A percentile compares a stretch with the other conserved stretches of the same genome.
Evolutionary conservation across 2,113 vertebrate species (phyloP).

Genomic region (Megaceryle torquata): DNA sequence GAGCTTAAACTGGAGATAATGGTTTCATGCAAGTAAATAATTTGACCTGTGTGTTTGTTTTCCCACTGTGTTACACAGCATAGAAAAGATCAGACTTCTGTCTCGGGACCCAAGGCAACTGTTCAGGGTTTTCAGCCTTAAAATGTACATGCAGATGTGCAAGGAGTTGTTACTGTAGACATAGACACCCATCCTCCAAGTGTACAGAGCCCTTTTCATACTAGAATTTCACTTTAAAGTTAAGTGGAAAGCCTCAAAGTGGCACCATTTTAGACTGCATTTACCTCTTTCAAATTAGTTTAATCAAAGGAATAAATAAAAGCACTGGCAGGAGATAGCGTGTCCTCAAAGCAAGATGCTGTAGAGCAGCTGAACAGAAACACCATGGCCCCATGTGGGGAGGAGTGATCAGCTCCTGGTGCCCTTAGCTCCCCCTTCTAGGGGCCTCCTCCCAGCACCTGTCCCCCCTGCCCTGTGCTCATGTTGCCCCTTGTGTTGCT

Average conservation of each 20-base stretch:
- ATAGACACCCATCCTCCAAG: not conserved
- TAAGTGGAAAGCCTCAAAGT: not conserved
- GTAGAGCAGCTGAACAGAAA: not conserved
- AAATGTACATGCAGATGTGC: not conserved
- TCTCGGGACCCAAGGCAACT: not conserved
- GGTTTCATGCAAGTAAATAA: not conserved
- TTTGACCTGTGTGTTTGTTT: not conserved
- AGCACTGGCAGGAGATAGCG: not conserved
- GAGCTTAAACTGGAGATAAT: not conserved
- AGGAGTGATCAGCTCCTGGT: not conserved
- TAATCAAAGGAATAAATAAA: not conserved
- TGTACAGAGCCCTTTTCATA: not conserved
- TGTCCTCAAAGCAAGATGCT: not conserved
- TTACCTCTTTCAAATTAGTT: not conserved
- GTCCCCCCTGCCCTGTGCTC: not conserved
- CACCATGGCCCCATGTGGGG: accelerated
- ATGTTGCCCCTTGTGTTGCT: accelerated
- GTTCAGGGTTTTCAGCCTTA: not conserved
- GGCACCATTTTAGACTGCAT: not conserved
- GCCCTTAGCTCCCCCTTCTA: not conserved
- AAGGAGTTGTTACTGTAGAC: not conserved
- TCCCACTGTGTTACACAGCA: not conserved
- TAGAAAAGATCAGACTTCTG: not conserved
- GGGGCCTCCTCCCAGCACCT: accelerated
- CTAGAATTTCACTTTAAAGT: not conserved